Evolutionary conservation across 2,113 vertebrate species (phyloP), one percentile per base, ranked within the genome.

Genomic region (Trinectes maculatus): DNA sequence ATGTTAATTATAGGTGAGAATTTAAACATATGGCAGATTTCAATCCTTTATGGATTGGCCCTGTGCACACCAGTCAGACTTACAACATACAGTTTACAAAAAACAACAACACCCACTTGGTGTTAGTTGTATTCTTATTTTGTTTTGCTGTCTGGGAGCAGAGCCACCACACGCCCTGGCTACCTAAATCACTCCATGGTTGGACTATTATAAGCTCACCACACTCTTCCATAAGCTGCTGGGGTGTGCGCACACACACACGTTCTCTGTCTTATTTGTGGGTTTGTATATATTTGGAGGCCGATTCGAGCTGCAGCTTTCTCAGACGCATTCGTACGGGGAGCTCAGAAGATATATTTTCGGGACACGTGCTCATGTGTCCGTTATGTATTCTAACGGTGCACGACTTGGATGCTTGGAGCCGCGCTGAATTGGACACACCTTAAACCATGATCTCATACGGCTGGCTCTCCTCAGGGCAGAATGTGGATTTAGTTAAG

Each of bases 401-500:
- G 59, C 24, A 1, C 31, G 5, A 46, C 62, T 52, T 40, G 53
- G 67, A 71, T n/a, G 34, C 67, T 60, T 13, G 28, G 15, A 66
- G 56, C 49, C 44, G 43, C 18, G 60, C 74, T 90, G 80, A 48
- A 89, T 84, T 86, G 83, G 86, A 88, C 81, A 87, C 85, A 90
- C 85, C 86, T 87, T 83, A 82, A 83, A 89, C 72, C 71, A 81
- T 91, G 85, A 90, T 68, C 77, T 90, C 88, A 90, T 71, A 74
- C 76, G 70, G 83, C 81, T 81, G 85, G 68, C 79, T 83, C 61
- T 72, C 81, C 72, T 83, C 73, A 24, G 81, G 83, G 77, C 69
- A 80, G 69, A 88, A 86, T 85, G 72, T 90, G 90, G 81, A 82
- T 86, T 87, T 85, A 61, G 89, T 91, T 89, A 91, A 85, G 83